These are phyloP conservation scores for Amiota communis DNA, from an alignment of 2,888 invertebrate species.

Conservation along the genomic window DNA sequence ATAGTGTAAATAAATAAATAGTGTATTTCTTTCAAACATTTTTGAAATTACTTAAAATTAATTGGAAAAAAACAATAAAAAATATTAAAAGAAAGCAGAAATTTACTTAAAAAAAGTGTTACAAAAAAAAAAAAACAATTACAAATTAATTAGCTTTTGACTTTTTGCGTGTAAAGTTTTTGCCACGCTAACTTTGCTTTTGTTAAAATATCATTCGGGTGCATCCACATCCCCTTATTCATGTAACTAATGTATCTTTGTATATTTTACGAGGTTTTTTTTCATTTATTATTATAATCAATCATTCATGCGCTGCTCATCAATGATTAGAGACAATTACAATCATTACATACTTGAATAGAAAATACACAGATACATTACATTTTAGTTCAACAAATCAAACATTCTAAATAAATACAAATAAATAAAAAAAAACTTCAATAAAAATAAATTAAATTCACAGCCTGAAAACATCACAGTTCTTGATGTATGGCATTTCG, in stretches of 20 bases:
- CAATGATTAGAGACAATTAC: background rate
- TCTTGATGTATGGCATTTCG: background rate
- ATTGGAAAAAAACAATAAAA: background rate
- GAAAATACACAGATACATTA: conserved; percentile 4
- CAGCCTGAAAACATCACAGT: background rate
- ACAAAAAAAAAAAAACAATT: too few relatives aligned
- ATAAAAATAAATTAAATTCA: background rate
- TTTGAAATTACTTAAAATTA: background rate
- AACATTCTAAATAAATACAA: background rate
- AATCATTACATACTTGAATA: background rate
- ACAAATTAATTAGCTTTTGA: background rate
- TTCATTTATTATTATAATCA: background rate
- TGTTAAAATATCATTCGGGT: background rate
- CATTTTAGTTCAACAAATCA: background rate
- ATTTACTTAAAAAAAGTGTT: too few relatives aligned
- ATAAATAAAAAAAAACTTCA: background rate
- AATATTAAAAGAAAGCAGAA: background rate
- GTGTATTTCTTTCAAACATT: background rate
- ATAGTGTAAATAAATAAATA: conserved; percentile 1
- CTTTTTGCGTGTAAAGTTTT: background rate
- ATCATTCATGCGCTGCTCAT: background rate
- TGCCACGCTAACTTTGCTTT: background rate
- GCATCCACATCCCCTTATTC: background rate
- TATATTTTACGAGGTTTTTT: background rate
- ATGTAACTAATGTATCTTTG: background rate